Percentiles rank a stretch among this genome's conserved stretches.
Conservation (phyloP, 2,113 vertebrate species). For the Narcine bancroftii region DNA sequence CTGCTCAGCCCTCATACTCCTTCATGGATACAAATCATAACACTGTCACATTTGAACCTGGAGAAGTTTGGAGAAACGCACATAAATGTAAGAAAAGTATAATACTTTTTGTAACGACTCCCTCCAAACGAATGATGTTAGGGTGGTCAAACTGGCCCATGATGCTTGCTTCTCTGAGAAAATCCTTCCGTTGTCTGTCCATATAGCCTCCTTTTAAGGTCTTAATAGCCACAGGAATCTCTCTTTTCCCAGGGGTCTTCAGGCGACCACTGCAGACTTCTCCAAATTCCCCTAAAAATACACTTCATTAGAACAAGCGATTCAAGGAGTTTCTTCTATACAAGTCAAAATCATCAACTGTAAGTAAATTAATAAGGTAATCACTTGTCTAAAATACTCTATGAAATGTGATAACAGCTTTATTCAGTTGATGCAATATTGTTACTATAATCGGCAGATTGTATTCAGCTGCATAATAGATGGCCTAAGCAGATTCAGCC, state of each 20-base stretch:
- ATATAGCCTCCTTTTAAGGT: constrained; percentile 84
- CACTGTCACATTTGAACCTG: neutral
- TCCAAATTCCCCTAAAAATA: constrained; percentile 79
- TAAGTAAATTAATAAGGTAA: neutral
- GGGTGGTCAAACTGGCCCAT: constrained; percentile 95
- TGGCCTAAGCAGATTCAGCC: neutral
- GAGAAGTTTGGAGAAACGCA: neutral
- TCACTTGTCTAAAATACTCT: neutral
- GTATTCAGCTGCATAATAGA: neutral
- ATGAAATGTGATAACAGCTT: neutral
- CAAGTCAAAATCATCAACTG: neutral
- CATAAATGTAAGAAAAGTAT: constrained; percentile 14
- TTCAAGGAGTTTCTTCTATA: neutral
- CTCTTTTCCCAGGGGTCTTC: constrained; percentile 83
- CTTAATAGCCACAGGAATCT: constrained; percentile 92
- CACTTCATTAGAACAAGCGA: constrained; percentile 38
- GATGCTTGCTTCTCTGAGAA: constrained; percentile 86
- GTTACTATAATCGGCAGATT: neutral
- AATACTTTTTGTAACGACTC: constrained; percentile 87
- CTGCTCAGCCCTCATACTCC: neutral
- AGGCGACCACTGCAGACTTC: constrained; percentile 89
- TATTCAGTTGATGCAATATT: neutral
- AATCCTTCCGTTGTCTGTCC: constrained; percentile 83
- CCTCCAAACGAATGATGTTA: constrained; percentile 87
- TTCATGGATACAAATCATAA: neutral